A percentile compares a stretch with the other conserved stretches of the same genome.
Evolutionary conservation across 2,113 vertebrate species (phyloP).

Genomic region (Amphiprion ocellaris): DNA sequence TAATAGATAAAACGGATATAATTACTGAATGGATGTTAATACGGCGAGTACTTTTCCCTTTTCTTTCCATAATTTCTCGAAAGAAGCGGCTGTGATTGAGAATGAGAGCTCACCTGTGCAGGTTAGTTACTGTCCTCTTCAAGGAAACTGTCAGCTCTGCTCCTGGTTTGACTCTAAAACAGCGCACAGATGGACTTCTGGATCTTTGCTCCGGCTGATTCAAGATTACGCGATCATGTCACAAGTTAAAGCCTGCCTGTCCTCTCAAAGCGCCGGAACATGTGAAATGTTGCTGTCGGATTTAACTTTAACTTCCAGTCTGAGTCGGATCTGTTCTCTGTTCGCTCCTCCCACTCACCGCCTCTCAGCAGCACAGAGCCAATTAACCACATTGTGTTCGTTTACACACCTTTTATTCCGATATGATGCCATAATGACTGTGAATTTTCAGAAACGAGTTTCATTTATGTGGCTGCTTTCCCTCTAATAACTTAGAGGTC

Average conservation of each 20-base stretch:
- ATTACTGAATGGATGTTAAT: too few species aligned
- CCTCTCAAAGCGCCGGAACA: background rate
- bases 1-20: too few species aligned
- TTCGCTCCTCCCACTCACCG: slow-evolving; percentile 51
- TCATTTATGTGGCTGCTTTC: background rate
- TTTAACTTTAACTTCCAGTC: background rate
- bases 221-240: too few species aligned
- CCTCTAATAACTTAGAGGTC: background rate
- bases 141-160: background rate
- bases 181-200: background rate
- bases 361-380: background rate
- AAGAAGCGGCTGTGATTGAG: background rate
- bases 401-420: too few species aligned
- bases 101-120: slow-evolving; percentile 47
- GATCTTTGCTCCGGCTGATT: background rate
- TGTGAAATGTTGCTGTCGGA: background rate
- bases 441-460: too few species aligned
- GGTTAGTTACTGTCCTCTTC: slow-evolving; percentile 28
- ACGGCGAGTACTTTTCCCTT: background rate
- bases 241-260: background rate
- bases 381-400: background rate
- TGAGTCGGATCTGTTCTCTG: background rate
- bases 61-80: background rate
- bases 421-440: background rate
- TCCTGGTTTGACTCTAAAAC: background rate